Base-by-base conservation (phyloP, 2,113 vertebrate species). In the Sinocyclocheilus maitianheensis region DNA sequence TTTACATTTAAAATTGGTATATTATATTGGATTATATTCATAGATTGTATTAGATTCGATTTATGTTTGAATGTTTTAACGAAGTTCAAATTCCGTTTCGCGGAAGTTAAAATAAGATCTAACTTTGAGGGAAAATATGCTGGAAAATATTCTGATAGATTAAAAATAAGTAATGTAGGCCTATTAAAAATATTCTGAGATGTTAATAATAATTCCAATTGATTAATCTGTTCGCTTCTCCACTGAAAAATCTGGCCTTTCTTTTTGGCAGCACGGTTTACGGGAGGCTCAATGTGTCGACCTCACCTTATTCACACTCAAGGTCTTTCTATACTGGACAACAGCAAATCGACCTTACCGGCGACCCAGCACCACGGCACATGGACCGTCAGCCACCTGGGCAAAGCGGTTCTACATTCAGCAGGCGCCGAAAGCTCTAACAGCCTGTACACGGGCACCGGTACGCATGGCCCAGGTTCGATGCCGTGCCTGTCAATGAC, bases 321-420 rank as follows among this genome's bases (percentile, higher is more conserved):
- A 96, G 0, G 97, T 99, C 83, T 48, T 12, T 96, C 97, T 14
- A 98, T 98, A 97, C 93, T 99, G 46, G 91, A 99, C 81, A 95
- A 96, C 75, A 95, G 97, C 79, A 99, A 98, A 90, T 95, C 98
- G 3, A 96, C 97, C 16, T 95, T 98, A 46, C 96, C 97, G 0
- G 94, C 95, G 0, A 94, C 94, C 1, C 95, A 96, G 10, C 96
- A 96, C 48, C 97, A 98, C 90, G 97, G 97, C 87, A 96, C 97
- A 77, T 99, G 98, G 98, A 95, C 96, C 83, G 97, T 97, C 90
- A 97, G 94, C 88, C 97, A 97, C 84, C 98, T 98, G 94, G 96
- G 95, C 90, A 99, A 99, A 92, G 93, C 96, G 0, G 95, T 96
- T 26, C 93, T 99, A 91, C 97, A 98, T 91, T 96, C 96, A 22